These are phyloP conservation scores for Rosalia funebris DNA, from an alignment of 2,888 invertebrate genomes.

Conservation along the genomic window DNA sequence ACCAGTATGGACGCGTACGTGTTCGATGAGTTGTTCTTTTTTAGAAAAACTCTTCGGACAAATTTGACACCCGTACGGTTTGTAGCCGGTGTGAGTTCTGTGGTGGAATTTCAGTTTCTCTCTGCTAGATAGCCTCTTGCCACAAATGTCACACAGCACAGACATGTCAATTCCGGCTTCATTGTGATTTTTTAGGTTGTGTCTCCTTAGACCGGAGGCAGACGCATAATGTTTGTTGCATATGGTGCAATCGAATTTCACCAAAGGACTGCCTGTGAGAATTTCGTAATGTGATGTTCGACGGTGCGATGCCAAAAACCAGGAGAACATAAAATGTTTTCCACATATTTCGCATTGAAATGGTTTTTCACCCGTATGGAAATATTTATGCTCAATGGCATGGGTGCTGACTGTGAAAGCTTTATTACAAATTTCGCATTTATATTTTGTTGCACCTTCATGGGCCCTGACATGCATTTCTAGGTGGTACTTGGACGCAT, in stretches of 20 bases:
- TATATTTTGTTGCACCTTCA: constrained; percentile 61
- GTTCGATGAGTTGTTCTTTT: constrained; percentile 61
- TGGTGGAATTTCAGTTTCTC: constrained; percentile 60
- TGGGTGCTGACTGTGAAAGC: constrained; percentile 57
- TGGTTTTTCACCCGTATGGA: constrained; percentile 62
- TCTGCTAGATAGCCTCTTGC: constrained; percentile 58
- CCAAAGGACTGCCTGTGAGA: constrained; percentile 54
- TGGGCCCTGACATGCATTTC: constrained; percentile 64
- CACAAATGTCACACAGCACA: constrained; percentile 61
- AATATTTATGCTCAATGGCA: constrained; percentile 56
- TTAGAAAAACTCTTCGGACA: constrained; percentile 67
- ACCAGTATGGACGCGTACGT: constrained; percentile 53
- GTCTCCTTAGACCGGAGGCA: constrained; percentile 59
- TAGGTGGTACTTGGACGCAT: constrained; percentile 57
- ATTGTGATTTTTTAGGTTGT: constrained; percentile 59
- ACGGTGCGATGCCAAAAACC: constrained; percentile 66
- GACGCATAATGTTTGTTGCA: constrained; percentile 64
- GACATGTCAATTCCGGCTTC: constrained; percentile 63
- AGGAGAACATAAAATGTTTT: constrained; percentile 65
- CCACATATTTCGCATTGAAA: constrained; percentile 68
- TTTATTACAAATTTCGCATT: constrained; percentile 57
- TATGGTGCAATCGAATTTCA: constrained; percentile 64
- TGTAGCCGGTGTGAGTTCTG: constrained; percentile 62
- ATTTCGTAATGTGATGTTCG: constrained; percentile 65
- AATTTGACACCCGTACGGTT: constrained; percentile 62